Evolutionary conservation across 1,140 invertebrate species (phyloP).

Genomic region (Lysiphlebus fabarum): DNA sequence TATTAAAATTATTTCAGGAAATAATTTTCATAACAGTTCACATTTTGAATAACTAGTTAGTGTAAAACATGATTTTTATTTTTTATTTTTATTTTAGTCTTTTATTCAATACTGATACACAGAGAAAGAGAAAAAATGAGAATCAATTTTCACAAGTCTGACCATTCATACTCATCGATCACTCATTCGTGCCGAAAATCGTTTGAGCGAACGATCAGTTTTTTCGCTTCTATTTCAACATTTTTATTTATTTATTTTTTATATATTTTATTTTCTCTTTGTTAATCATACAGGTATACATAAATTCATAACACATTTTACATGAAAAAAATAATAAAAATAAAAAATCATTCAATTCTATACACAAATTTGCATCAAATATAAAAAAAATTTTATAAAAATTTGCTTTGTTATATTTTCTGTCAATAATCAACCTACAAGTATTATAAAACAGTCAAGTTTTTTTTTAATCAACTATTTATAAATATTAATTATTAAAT

Average conservation of each 20-base stretch:
- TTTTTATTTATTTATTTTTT: neutral
- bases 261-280: too few relatives aligned
- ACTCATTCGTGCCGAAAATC: slow-evolving; percentile 15
- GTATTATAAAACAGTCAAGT: too few relatives aligned
- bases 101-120: neutral
- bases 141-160: slow-evolving; percentile 28
- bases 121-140: slow-evolving; percentile 11
- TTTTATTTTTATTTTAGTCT: too few relatives aligned
- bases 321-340: too few relatives aligned
- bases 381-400: too few relatives aligned
- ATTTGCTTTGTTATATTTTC: too few relatives aligned
- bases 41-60: slow-evolving; percentile 15
- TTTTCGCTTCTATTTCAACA: neutral
- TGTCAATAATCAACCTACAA: too few relatives aligned
- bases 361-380: too few relatives aligned
- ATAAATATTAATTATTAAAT: too few relatives aligned
- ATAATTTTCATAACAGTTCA: slow-evolving; percentile 14
- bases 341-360: neutral
- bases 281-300: too few relatives aligned
- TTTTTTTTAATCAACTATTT: too few relatives aligned
- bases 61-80: slow-evolving; percentile 6
- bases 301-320: too few relatives aligned
- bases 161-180: slow-evolving; percentile 28
- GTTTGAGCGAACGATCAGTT: slow-evolving; percentile 22
- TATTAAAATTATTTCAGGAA: neutral